Conservation (phyloP, 2,113 vertebrate species). For the Eudorcas thomsonii region DNA sequence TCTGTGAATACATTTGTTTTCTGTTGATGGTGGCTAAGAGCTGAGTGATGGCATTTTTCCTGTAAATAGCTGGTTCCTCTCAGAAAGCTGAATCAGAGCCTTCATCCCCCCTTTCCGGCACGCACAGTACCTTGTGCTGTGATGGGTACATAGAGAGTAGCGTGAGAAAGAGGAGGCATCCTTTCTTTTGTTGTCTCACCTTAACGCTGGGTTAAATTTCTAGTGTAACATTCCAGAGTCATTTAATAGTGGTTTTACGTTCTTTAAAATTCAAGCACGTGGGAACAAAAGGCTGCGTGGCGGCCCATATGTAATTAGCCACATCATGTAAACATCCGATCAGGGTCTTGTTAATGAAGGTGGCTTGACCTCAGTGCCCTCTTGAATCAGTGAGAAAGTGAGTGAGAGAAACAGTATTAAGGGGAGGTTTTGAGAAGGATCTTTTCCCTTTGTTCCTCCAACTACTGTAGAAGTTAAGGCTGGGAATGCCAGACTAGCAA, state of each 20-base stretch:
- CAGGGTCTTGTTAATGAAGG: background rate
- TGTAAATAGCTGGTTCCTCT: background rate
- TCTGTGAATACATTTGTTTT: background rate
- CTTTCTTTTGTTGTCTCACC: fast-evolving
- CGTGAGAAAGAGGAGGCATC: background rate
- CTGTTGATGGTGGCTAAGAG: background rate
- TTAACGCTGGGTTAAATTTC: background rate
- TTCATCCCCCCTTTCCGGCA: background rate
- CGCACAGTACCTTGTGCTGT: fast-evolving
- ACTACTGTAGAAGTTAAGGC: background rate
- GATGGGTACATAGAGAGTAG: background rate
- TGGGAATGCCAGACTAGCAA: background rate
- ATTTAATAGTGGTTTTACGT: background rate
- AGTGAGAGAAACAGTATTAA: background rate
- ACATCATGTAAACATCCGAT: fast-evolving
- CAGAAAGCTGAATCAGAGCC: background rate
- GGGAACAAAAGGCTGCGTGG: background rate
- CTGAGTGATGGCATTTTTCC: background rate
- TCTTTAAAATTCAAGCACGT: background rate
- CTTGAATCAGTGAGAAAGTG: background rate
- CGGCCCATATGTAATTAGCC: background rate
- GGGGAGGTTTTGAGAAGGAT: background rate
- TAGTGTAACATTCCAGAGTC: background rate
- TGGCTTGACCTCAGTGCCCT: background rate
- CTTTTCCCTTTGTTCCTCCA: background rate